Evolutionary conservation across 2,888 invertebrate genomes (phyloP).

Genomic region (Oscheius sp.): DNA sequence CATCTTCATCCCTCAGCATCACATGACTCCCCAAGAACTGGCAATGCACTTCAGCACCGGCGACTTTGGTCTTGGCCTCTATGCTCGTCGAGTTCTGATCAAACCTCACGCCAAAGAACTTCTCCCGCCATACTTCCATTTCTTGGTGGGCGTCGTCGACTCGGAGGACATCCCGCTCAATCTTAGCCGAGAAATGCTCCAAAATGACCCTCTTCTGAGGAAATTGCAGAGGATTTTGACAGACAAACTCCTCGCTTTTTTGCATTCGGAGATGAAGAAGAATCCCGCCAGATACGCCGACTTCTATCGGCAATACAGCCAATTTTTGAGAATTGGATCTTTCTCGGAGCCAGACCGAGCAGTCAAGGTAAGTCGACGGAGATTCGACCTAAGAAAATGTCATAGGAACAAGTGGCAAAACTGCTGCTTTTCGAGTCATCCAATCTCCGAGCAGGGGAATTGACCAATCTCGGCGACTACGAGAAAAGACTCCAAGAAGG

Average conservation of each 20-base stretch:
- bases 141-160: slow-evolving; percentile 95
- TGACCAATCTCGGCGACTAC: slow-evolving; percentile 84
- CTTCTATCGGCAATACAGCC: slow-evolving; percentile 90
- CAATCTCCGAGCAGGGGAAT: slow-evolving; percentile 73
- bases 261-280: slow-evolving; percentile 81
- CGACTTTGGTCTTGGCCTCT: slow-evolving; percentile 87
- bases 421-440: slow-evolving; percentile 92
- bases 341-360: slow-evolving; percentile 84
- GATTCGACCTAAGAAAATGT: not conserved
- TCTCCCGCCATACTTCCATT: slow-evolving; percentile 84
- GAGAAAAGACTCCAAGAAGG: slow-evolving; percentile 82
- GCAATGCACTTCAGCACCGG: slow-evolving; percentile 80
- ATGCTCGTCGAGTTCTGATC: slow-evolving; percentile 85
- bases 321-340: slow-evolving; percentile 95
- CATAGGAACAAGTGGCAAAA: slow-evolving; percentile 89
- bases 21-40: slow-evolving; percentile 89
- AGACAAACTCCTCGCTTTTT: slow-evolving; percentile 78
- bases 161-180: slow-evolving; percentile 98
- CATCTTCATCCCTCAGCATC: slow-evolving; percentile 92
- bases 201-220: slow-evolving; percentile 90
- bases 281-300: slow-evolving; percentile 84
- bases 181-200: slow-evolving; percentile 91
- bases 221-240: slow-evolving; percentile 88
- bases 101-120: slow-evolving; percentile 77
- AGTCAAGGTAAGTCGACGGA: slow-evolving; percentile 80